Evolutionary conservation across 2,113 vertebrate genomes (phyloP), one percentile per base, ranked within the genome.

Genomic region (Nothobranchius furzeri): DNA sequence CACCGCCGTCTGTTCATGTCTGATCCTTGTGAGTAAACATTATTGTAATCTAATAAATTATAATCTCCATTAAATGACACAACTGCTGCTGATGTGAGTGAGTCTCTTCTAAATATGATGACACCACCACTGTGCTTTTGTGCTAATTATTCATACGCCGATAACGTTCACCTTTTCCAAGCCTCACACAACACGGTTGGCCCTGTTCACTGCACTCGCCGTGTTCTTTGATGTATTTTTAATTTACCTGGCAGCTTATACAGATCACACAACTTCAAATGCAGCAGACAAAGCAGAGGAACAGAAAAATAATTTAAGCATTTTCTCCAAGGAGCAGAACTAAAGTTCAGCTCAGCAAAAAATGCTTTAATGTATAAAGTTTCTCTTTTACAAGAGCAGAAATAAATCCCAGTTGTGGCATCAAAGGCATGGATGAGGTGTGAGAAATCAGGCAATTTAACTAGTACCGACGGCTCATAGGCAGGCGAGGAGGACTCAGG

Each of bases 371-470:
- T 15, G 35, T 67, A 52, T 17, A 9, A 66, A 68, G 75, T 11
- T 9, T 63, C 78, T 76, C 68, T 80, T 30, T 75, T 78, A 73
- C 60, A 82, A 80, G 78, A 67, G 52, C 76, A 71, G 69, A 77
- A 80, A 76, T 85, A 85, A 86, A 84, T 70, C 74, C 52, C 2
- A 30, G 55, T 47, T 57, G 75, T 83, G 72, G 75, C 82, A 82
- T 87, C 69, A 85, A 87, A 87, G 85, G 62, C 53, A 35, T 30
- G 69, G 72, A 79, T 67, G 65, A 82, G 69, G 58, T 46, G 56
- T 67, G 67, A 76, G 70, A 87, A 78, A 53, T 81, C 71, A 43
- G 64, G 59, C 70, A 85, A 79, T 74, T 76, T 47, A 85, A 84
- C 85, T 72, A 79, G 59, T 49, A 6, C 40, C 68, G 81, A 76